Percentiles rank a stretch among this genome's conserved stretches.
These are phyloP conservation scores for Leistus spinibarbis DNA, from an alignment of 2,888 invertebrate genomes.

Conservation along the genomic window DNA sequence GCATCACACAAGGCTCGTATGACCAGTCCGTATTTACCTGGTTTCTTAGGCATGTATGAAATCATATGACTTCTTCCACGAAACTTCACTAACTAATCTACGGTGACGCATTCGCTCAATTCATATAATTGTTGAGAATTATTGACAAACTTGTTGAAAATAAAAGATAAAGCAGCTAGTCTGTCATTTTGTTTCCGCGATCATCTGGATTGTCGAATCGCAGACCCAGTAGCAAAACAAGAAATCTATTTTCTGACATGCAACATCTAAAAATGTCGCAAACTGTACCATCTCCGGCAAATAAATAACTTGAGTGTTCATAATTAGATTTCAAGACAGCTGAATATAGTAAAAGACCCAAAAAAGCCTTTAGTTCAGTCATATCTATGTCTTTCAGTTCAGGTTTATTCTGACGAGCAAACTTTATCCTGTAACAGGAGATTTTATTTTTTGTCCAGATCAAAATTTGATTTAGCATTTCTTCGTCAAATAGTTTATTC, in stretches of 20 bases:
- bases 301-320: background rate
- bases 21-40: conserved; percentile 47
- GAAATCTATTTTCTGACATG: background rate
- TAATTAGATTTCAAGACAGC: background rate
- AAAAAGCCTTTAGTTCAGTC: background rate
- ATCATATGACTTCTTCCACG: conserved; percentile 35
- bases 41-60: conserved; percentile 45
- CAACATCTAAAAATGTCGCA: background rate
- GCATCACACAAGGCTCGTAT: conserved; percentile 44
- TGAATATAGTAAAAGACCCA: background rate
- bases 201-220: background rate
- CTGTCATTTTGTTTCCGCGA: background rate
- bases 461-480: background rate
- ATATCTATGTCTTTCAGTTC: background rate
- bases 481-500: background rate
- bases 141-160: conserved; percentile 35
- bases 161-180: conserved; percentile 22
- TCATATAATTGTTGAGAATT: conserved; percentile 39
- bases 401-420: background rate
- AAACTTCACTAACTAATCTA: conserved; percentile 40
- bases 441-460: background rate
- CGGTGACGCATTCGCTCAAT: conserved; percentile 27
- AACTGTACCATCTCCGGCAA: background rate
- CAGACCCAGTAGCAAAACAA: background rate
- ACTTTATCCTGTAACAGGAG: background rate